Base-by-base conservation (phyloP, 2,113 vertebrate genomes). In the Gnathonemus longibarbis region DNA sequence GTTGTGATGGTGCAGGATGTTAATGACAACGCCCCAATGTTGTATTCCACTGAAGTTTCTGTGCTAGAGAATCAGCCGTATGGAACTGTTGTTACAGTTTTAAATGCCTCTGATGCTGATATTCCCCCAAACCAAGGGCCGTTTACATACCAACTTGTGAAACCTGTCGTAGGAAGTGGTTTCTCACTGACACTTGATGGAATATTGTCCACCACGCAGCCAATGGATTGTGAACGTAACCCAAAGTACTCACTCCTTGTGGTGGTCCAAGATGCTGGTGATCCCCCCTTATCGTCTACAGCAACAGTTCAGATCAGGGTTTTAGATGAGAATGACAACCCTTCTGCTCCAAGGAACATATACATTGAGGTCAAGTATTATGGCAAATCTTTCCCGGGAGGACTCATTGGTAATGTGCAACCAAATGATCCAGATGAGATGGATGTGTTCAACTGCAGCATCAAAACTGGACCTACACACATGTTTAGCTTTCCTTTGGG, bases 281-380 rank as follows among this genome's bases (percentile, higher is more conserved):
- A 88, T 49, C 96, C 95, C n/a, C 45, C 93, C 0, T 90, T 94
- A 87, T 96, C 96, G 5, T 95, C 95, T 87, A 94, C 95, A 24
- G 89, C 92, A 24, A 92, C 89, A n/a, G 91, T 96, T 90, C 92
- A 92, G 19, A 90, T 96, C 84, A 93, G 80, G 39, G 91, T 96
- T 88, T n/a, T 93, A 27, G 95, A 96, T 91, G 95, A 96, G 92
- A 96, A 96, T 9, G 96, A 96, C 84, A 96, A 95, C 89, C 93
- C 95, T 39, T 88, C 95, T 9, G 31, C 92, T 27, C 91, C 92
- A 5, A 94, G 95, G 90, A 95, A 93, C 9, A 93, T 96, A 42
- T 92, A 95, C 87, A 95, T 96, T 3, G 95, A 95, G 89, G 95
- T 96, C 3, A 96, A 96, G 92, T 96, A 96, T 92, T 96, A 94